A percentile compares a stretch with the other conserved stretches of the same genome.
Conservation (phyloP, 2,888 invertebrate species). For the Drosophila neotestacea region DNA sequence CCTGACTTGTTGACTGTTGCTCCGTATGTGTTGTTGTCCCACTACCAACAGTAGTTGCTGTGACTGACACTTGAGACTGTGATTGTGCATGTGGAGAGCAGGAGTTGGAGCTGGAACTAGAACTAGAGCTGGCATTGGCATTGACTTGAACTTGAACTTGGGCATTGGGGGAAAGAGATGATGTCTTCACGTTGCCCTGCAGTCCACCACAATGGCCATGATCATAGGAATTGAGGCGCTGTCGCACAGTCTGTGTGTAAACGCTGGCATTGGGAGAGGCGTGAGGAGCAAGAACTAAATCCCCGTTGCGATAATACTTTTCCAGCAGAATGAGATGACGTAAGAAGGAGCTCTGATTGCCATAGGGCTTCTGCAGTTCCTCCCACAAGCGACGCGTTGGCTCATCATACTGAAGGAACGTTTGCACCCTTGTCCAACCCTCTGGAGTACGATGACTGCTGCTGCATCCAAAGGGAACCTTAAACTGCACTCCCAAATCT, state of each 20-base stretch:
- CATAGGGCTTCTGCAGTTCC: slow-evolving; percentile 93
- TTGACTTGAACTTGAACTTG: neutral
- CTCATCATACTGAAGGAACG: slow-evolving; percentile 92
- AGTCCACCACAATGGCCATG: slow-evolving; percentile 85
- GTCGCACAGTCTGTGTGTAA: slow-evolving; percentile 93
- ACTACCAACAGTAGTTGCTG: slow-evolving; percentile 2
- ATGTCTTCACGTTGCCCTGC: slow-evolving; percentile 6
- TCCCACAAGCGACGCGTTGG: slow-evolving; percentile 94
- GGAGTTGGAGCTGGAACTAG: neutral
- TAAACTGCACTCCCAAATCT: slow-evolving; percentile 90
- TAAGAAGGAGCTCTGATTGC: slow-evolving; percentile 94
- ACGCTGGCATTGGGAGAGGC: slow-evolving; percentile 91
- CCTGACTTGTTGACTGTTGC: slow-evolving; percentile 14
- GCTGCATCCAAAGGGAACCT: slow-evolving; percentile 89
- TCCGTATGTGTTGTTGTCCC: slow-evolving; percentile 1
- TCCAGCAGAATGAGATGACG: slow-evolving; percentile 92
- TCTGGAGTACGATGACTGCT: slow-evolving; percentile 89
- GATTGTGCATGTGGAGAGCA: neutral
- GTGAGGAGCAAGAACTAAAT: slow-evolving; percentile 90
- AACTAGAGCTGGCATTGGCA: neutral
- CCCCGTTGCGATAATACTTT: slow-evolving; percentile 93
- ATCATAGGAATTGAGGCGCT: slow-evolving; percentile 91
- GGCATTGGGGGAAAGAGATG: slow-evolving; percentile 8
- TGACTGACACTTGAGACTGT: too few species aligned
- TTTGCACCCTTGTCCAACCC: slow-evolving; percentile 93